Conservation (phyloP, 1,140 invertebrate species). For the Paralvinella palmiformis region DNA sequence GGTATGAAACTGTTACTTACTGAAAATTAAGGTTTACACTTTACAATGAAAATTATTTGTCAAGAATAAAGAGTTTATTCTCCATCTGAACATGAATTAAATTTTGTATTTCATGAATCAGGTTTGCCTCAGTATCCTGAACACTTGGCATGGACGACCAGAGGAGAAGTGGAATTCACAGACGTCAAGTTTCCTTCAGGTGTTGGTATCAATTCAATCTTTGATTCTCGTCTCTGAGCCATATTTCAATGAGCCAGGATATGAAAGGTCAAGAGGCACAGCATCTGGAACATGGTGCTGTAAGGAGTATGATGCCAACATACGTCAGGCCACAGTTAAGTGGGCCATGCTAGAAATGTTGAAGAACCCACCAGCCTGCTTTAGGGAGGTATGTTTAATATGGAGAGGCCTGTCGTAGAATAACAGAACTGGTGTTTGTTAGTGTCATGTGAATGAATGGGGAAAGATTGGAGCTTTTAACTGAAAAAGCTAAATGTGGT, state of each 20-base stretch:
- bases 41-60: background rate
- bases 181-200: slow-evolving; percentile 92
- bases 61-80: background rate
- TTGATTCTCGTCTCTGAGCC: slow-evolving; percentile 92
- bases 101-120: slow-evolving; percentile 18
- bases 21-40: background rate
- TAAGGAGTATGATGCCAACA: slow-evolving; percentile 91
- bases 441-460: background rate
- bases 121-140: slow-evolving; percentile 89
- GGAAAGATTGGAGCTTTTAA: background rate
- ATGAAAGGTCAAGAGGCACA: slow-evolving; percentile 85
- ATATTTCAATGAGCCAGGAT: slow-evolving; percentile 97
- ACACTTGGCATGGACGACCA: slow-evolving; percentile 96
- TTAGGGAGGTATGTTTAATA: slow-evolving; percentile 67
- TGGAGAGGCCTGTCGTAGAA: background rate
- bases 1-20: slow-evolving; percentile 31
- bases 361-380: slow-evolving; percentile 82
- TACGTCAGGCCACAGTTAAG: slow-evolving; percentile 87
- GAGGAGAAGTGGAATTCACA: slow-evolving; percentile 98
- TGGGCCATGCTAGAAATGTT: slow-evolving; percentile 96
- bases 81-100: background rate
- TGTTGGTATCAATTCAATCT: slow-evolving; percentile 92
- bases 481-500: background rate
- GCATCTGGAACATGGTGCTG: slow-evolving; percentile 75
- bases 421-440: background rate